A percentile compares a stretch with the other conserved stretches of the same genome.
Conservation (phyloP, 2,113 vertebrate genomes). For the Syngnathoides biaculeatus region DNA sequence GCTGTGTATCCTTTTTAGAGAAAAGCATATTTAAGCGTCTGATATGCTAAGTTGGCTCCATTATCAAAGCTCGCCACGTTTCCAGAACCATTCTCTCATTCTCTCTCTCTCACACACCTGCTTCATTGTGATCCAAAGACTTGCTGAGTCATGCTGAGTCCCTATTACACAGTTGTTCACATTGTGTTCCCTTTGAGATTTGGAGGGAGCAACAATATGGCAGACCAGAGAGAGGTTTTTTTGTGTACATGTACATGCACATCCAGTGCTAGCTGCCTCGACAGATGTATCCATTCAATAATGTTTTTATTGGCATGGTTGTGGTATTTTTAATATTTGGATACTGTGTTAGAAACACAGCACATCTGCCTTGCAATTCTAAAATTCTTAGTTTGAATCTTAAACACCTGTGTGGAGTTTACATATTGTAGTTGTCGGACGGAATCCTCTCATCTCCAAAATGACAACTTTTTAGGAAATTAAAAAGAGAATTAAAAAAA, state of each 20-base stretch:
- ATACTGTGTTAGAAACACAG: no score
- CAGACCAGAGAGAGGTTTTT: constrained; percentile 10
- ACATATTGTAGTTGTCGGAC: no score
- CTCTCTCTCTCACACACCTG: background rate
- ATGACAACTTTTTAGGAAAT: no score
- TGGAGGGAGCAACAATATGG: constrained; percentile 18
- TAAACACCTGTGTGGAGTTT: no score
- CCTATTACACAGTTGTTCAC: constrained; percentile 40
- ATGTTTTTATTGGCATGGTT: background rate
- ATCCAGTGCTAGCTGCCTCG: background rate
- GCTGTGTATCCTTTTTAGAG: constrained; percentile 42
- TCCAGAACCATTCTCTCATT: constrained; percentile 39
- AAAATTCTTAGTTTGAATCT: no score
- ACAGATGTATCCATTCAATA: background rate
- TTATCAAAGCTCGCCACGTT: constrained; percentile 50
- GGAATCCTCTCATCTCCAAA: no score
- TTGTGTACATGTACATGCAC: background rate
- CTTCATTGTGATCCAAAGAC: constrained; percentile 18
- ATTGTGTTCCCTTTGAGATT: constrained; percentile 30
- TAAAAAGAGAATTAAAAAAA: no score
- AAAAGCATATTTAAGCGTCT: constrained; percentile 36
- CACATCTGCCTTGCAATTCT: no score
- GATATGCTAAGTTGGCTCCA: constrained; percentile 38
- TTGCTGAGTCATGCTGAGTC: constrained; percentile 42
- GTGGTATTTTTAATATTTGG: background rate